A percentile compares a stretch with the other conserved stretches of the same genome.
phyloP scores from a whole-genome alignment of 2,797 vertebrate genomes.

The Pterois miles region DNA sequence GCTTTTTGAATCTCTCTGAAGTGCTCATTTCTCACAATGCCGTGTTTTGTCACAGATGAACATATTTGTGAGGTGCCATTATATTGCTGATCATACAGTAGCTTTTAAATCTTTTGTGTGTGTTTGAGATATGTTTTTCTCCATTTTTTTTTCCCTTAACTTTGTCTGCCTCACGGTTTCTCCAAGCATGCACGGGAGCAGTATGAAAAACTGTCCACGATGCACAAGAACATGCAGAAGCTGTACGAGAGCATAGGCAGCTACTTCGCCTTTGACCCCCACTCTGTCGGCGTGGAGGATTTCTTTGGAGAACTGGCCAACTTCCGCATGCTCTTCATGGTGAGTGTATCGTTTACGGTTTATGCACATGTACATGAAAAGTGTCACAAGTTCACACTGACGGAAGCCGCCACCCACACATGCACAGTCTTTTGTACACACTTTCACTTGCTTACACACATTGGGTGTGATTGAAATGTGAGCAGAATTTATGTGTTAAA shows the following conservation, averaged over 20 bases:
- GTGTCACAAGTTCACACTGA: background rate
- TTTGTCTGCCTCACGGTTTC: constrained; percentile 87
- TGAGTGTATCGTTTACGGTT: constrained; percentile 80
- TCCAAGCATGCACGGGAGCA: constrained; percentile 91
- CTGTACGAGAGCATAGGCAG: constrained; percentile 93
- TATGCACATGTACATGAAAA: constrained; percentile 38
- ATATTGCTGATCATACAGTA: background rate
- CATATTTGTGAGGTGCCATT: background rate
- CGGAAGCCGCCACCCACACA: constrained; percentile 31
- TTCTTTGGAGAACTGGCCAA: constrained; percentile 94
- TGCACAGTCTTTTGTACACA: background rate
- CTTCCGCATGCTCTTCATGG: constrained; percentile 93
- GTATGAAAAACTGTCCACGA: constrained; percentile 93
- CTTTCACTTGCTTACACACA: constrained; percentile 12
- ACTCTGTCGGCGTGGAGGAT: constrained; percentile 90
- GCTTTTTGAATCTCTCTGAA: constrained; percentile 36
- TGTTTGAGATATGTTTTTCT: background rate
- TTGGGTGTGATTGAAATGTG: constrained; percentile 21
- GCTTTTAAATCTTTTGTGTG: constrained; percentile 11
- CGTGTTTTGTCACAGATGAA: constrained; percentile 19
- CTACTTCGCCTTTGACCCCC: constrained; percentile 94
- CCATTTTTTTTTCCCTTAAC: constrained; percentile 85
- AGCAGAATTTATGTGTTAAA: constrained; percentile 10
- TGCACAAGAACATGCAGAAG: constrained; percentile 98
- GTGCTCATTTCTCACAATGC: constrained; percentile 16